Conservation (phyloP, 2,888 invertebrate genomes). For the Cacoxenus indagator region DNA sequence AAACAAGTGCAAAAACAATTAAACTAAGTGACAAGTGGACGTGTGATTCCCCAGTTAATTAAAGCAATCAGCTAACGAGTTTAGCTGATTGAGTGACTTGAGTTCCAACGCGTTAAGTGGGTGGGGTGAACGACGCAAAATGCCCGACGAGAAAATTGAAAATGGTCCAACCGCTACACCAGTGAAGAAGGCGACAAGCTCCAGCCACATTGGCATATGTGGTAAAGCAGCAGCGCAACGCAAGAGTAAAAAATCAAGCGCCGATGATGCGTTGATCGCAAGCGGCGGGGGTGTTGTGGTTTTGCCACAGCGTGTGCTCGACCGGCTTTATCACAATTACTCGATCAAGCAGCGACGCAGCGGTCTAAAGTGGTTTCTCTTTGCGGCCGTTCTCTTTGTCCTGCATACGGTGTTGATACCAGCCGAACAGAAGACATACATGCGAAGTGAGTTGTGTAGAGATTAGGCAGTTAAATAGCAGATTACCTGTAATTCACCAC, state of each 20-base stretch:
- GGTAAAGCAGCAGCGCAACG: not conserved
- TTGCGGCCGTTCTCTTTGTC: conserved; percentile 78
- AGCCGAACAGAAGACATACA: conserved; percentile 70
- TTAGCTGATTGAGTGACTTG: no score
- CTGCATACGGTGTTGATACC: conserved; percentile 75
- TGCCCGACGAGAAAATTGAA: conserved; percentile 32
- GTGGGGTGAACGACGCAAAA: no score
- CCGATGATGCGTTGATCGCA: no score
- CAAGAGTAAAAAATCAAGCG: not conserved
- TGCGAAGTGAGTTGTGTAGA: conserved; percentile 58
- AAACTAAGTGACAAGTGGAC: no score
- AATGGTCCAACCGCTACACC: conserved; percentile 32
- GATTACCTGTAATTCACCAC: no score
- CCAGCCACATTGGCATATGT: conserved; percentile 17
- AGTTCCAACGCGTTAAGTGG: no score
- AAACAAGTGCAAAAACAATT: no score
- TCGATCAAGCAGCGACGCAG: conserved; percentile 80
- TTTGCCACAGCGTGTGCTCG: conserved; percentile 75
- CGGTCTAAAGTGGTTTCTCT: conserved; percentile 79
- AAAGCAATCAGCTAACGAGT: no score
- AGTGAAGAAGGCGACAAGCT: conserved; percentile 24
- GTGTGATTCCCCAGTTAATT: no score
- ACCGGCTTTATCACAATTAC: conserved; percentile 80
- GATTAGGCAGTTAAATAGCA: no score
- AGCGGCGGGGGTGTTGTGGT: conserved; percentile 64